Conservation (phyloP, 2,113 vertebrate genomes). For the Haemorhous mexicanus region DNA sequence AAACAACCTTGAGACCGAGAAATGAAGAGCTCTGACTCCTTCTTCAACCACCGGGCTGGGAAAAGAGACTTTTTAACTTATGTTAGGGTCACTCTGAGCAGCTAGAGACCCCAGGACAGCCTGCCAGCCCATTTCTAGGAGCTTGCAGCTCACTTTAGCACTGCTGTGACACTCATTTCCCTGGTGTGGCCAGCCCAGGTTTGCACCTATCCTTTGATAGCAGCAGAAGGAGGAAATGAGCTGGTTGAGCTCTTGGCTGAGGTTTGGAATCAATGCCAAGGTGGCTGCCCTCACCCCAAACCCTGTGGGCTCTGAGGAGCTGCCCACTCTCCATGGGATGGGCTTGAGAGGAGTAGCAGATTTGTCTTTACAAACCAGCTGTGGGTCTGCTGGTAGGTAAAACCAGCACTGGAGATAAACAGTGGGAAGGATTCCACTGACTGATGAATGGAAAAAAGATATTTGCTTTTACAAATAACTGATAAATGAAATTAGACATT, state of each 20-base stretch:
- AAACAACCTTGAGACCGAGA: too few species aligned
- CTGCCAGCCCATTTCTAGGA: background rate
- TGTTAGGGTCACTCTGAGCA: too few species aligned
- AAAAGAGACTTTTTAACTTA: too few species aligned
- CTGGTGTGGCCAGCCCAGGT: fast-evolving
- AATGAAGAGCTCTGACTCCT: too few species aligned
- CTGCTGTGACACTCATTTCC: background rate
- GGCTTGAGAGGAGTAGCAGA: background rate
- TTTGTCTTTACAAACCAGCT: too few species aligned
- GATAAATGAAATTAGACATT: too few species aligned
- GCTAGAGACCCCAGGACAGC: background rate
- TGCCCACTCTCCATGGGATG: background rate
- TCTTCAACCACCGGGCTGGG: too few species aligned
- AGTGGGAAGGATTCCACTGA: too few species aligned
- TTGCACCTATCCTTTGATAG: background rate
- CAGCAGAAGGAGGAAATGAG: background rate
- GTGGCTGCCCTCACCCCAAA: background rate
- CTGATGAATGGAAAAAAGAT: too few species aligned
- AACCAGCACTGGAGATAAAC: too few species aligned
- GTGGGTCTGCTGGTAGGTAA: too few species aligned
- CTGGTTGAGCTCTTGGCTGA: background rate
- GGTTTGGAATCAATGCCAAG: background rate
- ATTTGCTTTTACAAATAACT: too few species aligned
- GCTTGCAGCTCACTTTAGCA: background rate
- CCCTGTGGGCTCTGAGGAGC: fast-evolving